Percentiles rank a stretch among this genome's conserved stretches.
These are phyloP conservation scores for Bradypodion ventrale DNA, from an alignment of 2,797 vertebrate species.

Conservation along the genomic window DNA sequence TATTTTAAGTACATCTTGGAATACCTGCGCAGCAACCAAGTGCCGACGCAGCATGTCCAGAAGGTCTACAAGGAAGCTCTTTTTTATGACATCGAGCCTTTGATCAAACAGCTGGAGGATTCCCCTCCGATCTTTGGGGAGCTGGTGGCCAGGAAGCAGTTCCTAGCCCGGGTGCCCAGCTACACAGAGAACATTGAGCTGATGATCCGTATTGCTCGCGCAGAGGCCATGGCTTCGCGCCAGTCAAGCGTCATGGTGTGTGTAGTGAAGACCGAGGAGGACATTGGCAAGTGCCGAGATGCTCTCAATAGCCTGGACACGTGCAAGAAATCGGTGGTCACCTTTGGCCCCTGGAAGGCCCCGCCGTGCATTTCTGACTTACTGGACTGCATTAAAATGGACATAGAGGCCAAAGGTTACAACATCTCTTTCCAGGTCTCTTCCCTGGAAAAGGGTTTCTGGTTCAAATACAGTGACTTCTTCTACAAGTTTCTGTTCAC, in stretches of 20 bases:
- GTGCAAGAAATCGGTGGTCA: constrained; percentile 86
- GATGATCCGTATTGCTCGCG: constrained; percentile 87
- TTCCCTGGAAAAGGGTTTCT: constrained; percentile 76
- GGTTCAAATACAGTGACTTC: constrained; percentile 78
- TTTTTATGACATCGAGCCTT: constrained; percentile 84
- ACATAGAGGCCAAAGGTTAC: constrained; percentile 87
- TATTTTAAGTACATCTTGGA: constrained; percentile 87
- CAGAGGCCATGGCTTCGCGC: constrained; percentile 85
- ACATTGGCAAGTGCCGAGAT: constrained; percentile 73
- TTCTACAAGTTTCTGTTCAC: constrained; percentile 87
- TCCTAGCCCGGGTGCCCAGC: constrained; percentile 84
- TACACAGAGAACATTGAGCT: constrained; percentile 93
- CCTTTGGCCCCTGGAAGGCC: constrained; percentile 91
- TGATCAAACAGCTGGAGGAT: constrained; percentile 88
- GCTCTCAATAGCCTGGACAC: constrained; percentile 78
- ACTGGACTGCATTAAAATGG: constrained; percentile 87
- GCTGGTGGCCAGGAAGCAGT: constrained; percentile 87
- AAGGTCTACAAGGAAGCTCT: constrained; percentile 87
- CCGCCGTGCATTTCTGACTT: constrained; percentile 76
- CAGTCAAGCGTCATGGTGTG: constrained; percentile 83
- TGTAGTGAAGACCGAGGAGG: constrained; percentile 81
- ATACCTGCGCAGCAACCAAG: constrained; percentile 83
- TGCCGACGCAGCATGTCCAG: constrained; percentile 79
- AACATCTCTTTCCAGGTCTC: constrained; percentile 74
- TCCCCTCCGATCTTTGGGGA: constrained; percentile 88